Evolutionary conservation across 1,140 invertebrate species (phyloP).

Genomic region (Pseudoatta argentina): DNA sequence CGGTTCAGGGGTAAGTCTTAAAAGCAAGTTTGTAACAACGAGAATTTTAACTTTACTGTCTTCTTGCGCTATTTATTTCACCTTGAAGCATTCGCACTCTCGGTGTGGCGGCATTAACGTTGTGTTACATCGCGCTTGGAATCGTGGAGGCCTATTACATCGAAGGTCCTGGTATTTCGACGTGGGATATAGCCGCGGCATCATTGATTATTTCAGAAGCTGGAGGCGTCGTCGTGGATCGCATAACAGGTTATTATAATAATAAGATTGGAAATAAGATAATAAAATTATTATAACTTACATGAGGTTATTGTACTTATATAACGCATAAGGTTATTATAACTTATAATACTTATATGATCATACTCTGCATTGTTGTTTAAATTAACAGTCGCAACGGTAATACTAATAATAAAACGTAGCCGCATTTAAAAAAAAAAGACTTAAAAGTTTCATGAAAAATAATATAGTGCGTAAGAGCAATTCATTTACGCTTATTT

Average conservation of each 20-base stretch:
- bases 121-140: constrained; percentile 92
- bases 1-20: constrained; percentile 79
- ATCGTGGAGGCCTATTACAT: constrained; percentile 91
- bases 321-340: no score
- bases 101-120: constrained; percentile 91
- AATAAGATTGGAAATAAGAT: no score
- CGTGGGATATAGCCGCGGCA: constrained; percentile 92
- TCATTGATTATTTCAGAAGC: constrained; percentile 93
- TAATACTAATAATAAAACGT: neutral
- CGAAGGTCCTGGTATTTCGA: constrained; percentile 92
- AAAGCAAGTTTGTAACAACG: neutral
- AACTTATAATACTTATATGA: no score
- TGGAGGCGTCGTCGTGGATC: constrained; percentile 92
- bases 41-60: neutral
- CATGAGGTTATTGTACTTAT: no score
- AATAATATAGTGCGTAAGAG: neutral
- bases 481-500: neutral
- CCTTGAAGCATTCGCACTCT: constrained; percentile 89
- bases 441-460: neutral
- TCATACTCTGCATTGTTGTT: neutral
- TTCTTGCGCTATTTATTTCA: constrained; percentile 18
- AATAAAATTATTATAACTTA: no score
- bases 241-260: constrained; percentile 87
- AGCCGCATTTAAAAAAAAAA: neutral
- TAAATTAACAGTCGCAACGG: neutral